Evolutionary conservation across 2,888 invertebrate species (phyloP), one percentile per base, ranked within the genome.

Genomic region (Cylloceria caligata): DNA sequence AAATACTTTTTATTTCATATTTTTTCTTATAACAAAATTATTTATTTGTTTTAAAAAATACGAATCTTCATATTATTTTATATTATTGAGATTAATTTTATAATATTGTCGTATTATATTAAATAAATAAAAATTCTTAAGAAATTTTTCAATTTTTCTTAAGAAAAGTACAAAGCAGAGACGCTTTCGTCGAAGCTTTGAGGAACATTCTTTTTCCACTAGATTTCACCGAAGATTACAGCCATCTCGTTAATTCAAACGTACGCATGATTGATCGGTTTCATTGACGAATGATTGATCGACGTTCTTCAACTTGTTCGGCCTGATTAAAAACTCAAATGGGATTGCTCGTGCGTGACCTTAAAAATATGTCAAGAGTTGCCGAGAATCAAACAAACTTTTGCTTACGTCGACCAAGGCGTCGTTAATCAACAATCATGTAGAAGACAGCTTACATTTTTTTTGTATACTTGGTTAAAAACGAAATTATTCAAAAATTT

Each of bases 201-300:
- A 7, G 47, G 19, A 16, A n/a, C 13, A 49, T 1, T 1, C 9
- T 24, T 49, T 49, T 49, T 49, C 21, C 21, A 21, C 19, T 49
- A 11, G 11, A 45, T 45, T 45, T 45, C 3, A 16, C 45, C 45
- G 45, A 45, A 3, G 45, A 45, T 5, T n/a, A 45, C 45, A 21
- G 24, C 9, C 21, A 49, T 24, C 49, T 21, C 62, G 55, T 57
- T 60, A 73, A 72, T 77, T 55, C 55, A 69, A 62, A 77, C n/a
- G 24, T 24, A 47, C 52, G 73, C 39, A 73, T 81, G 81, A 81
- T 81, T 68, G 77, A 81, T 81, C 76, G 72, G 24, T 21, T 45
- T 60, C 62, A 68, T 64, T 52, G 68, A 73, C 34, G 68, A 69
- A 64, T 81, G 81, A 81, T 77, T 62, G 81, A 81, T 77, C 77